Base-by-base conservation (phyloP, 2,888 invertebrate genomes). In the Limenitis camilla region DNA sequence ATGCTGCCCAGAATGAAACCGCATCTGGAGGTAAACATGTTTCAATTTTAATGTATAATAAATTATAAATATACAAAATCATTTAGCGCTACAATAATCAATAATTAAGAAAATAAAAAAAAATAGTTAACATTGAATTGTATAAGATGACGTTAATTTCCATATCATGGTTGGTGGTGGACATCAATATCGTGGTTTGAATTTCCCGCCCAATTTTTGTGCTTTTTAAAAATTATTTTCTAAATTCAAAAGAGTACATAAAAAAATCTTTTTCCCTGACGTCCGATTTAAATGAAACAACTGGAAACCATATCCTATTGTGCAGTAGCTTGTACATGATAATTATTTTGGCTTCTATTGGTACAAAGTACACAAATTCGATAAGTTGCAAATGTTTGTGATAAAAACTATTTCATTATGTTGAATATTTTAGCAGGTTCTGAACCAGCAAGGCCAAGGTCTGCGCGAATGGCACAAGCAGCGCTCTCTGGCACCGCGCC, bases 381-480 rank as follows among this genome's bases (percentile, higher is more conserved):
- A 5, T 35, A 10, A 10, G n/a, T 35, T 6, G 1, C 33, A n/a
- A 6, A 35, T 8, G 10, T n/a, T 19, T 19, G 19, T 19, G 19
- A 19, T 19, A 19, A 19, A 9, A 5, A 9, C 4, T 35, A 11
- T 6, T 7, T 28, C 9, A n/a, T 19, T 29, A 35, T 35, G 10
- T 33, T 19, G n/a, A 29, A 9, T 43, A 11, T 19, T 45, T 29
- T 11, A 5, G 90, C 91, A 65, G 89, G 88, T 29, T 91, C 68
- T 6, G 76, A 80, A 5, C 73, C 73, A 53, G 72, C 93, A 9
- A 64, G 86, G 31, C 96, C 96, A 0, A 91, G 91, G 52, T 95
- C 95, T 0, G 94, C 95, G 0, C 90, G 90, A 58, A 92, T 91
- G 9, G 95, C 95, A 0, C 90, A 92, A 52, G 91, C 91, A 5